Conservation (phyloP, 2,797 vertebrate species). For the Siniperca scherzeri region DNA sequence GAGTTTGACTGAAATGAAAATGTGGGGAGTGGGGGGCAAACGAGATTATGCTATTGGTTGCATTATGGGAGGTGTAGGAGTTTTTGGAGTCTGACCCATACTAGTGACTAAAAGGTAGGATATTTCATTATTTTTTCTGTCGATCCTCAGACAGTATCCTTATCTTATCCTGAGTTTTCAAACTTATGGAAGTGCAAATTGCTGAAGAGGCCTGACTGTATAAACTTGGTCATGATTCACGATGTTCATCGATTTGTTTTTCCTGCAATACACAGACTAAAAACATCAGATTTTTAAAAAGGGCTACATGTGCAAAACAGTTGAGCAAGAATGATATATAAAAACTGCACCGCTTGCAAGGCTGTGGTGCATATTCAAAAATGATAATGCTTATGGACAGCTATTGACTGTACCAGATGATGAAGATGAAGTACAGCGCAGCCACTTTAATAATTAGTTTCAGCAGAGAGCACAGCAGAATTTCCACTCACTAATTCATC, state of each 20-base stretch:
- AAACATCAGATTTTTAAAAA: not conserved
- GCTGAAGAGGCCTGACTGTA: not conserved
- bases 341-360: not conserved
- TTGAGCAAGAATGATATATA: too few relatives aligned
- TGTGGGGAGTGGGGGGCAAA: not conserved
- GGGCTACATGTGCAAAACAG: not conserved
- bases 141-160: too few relatives aligned
- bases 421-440: conserved; percentile 12
- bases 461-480: not conserved
- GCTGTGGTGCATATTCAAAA: not conserved
- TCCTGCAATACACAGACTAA: not conserved
- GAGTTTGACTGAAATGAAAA: not conserved
- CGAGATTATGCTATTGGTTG: not conserved
- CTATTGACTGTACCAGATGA: not conserved
- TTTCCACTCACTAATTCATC: conserved; percentile 15
- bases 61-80: not conserved
- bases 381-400: not conserved
- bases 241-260: too few relatives aligned
- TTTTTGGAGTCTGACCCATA: too few relatives aligned
- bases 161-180: too few relatives aligned
- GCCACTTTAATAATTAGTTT: conserved; percentile 18
- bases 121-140: not conserved
- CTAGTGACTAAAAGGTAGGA: not conserved
- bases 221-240: not conserved
- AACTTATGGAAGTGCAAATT: not conserved